Conservation (phyloP, 2,113 vertebrate species). For the Nesoenas mayeri region DNA sequence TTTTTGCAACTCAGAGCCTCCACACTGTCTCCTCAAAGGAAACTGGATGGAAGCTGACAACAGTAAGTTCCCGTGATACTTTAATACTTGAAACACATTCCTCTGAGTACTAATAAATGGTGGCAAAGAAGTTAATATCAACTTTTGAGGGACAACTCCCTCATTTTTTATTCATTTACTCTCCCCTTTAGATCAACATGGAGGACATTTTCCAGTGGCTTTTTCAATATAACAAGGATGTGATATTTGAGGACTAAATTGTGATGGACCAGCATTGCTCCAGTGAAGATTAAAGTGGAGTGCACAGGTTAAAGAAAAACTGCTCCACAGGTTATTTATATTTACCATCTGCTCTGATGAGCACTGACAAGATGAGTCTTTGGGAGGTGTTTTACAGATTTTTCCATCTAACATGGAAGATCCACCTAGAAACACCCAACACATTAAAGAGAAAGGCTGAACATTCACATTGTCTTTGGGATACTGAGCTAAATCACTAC, state of each 20-base stretch:
- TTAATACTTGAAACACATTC: background rate
- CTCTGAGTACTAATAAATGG: background rate
- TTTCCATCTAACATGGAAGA: background rate
- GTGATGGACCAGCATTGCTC: background rate
- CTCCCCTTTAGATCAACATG: background rate
- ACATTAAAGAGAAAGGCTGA: background rate
- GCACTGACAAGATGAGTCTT: background rate
- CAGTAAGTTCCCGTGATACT: background rate
- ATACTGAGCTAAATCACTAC: background rate
- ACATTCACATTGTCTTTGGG: background rate
- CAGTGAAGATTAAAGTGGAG: background rate
- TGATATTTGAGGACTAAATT: background rate
- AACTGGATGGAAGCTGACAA: background rate
- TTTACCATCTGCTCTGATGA: background rate
- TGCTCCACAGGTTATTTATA: background rate
- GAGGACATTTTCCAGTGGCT: background rate
- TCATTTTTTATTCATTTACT: background rate
- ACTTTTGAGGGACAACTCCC: background rate
- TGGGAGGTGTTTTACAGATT: background rate
- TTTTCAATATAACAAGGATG: background rate
- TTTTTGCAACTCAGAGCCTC: background rate
- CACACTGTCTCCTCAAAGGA: background rate
- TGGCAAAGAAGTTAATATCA: background rate
- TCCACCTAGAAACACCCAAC: background rate
- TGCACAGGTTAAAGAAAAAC: background rate